Evolutionary conservation across 2,113 vertebrate species (phyloP).

Genomic region (Ptilonorhynchus violaceus): DNA sequence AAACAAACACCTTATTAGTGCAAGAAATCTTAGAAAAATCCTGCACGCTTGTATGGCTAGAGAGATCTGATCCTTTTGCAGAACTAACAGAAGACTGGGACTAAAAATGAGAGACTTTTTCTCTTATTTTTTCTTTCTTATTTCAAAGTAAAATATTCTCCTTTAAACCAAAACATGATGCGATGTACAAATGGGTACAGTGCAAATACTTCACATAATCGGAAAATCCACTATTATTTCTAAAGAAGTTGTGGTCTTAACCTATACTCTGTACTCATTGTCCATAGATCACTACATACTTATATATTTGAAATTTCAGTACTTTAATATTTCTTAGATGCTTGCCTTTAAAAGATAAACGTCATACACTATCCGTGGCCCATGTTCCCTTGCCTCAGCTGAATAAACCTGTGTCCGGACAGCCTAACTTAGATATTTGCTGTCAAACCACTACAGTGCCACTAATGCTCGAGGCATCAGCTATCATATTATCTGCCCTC

Average conservation of each 20-base stretch:
- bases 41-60: neutral
- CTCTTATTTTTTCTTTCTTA: neutral
- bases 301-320: neutral
- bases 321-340: neutral
- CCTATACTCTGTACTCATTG: neutral
- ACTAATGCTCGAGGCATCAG: neutral
- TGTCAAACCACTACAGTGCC: neutral
- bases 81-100: neutral
- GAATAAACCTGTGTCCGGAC: neutral
- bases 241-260: neutral
- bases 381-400: neutral
- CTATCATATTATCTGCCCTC: neutral
- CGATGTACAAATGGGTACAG: neutral
- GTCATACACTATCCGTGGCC: neutral
- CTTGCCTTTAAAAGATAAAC: neutral
- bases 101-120: neutral
- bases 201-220: neutral
- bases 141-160: neutral
- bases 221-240: neutral
- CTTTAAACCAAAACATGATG: neutral
- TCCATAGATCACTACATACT: neutral
- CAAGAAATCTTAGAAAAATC: neutral
- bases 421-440: neutral
- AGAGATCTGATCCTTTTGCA: neutral
- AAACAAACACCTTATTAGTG: neutral